Base-by-base conservation (phyloP, 2,888 invertebrate genomes). In the Synergus japonicus region DNA sequence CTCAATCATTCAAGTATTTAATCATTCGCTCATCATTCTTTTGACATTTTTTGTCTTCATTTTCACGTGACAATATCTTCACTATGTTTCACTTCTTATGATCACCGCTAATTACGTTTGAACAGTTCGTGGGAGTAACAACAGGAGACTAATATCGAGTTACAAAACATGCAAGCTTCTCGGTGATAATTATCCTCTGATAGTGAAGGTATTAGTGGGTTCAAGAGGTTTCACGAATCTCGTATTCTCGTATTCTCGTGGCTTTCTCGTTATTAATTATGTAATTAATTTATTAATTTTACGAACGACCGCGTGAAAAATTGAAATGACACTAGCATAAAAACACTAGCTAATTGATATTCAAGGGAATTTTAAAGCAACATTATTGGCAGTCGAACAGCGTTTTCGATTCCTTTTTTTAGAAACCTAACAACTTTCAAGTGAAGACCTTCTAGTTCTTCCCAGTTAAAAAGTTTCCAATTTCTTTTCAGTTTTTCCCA, bases 351-450 rank as follows among this genome's bases (percentile, higher is more conserved):
- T 73, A 73, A 69, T 73, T 49, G 67, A 46, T 67, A 73, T 73
- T 54, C 4, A 37, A 22, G 67, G 83, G 49, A 82, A 81, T 86
- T 82, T 86, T 87, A 86, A 87, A 85, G 85, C 84, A 87, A 86
- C 82, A 73, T 41, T 73, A 67, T 18, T 90, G 90, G 89, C 90
- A 89, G 90, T 90, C 86, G 86, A 87, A 86, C 86, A 85, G 83
- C 83, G 81, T 82, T 83, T 82, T 83, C 84, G 79, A 78, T 80
- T 85, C 81, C 80, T 73, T 43, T 49, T 66, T 73, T 37, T 49
- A 54, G 49, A 54, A 73, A 73, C 54, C 54, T 73, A 73, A 73
- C 73, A 54, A 73, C 73, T 73, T 41, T 73, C 49, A 73, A 73
- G 73, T 66, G 43, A 18, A 41, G 54, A 37, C 54, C 29, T 54